Conservation (phyloP, 2,113 vertebrate species). For the Athene cunicularia region DNA sequence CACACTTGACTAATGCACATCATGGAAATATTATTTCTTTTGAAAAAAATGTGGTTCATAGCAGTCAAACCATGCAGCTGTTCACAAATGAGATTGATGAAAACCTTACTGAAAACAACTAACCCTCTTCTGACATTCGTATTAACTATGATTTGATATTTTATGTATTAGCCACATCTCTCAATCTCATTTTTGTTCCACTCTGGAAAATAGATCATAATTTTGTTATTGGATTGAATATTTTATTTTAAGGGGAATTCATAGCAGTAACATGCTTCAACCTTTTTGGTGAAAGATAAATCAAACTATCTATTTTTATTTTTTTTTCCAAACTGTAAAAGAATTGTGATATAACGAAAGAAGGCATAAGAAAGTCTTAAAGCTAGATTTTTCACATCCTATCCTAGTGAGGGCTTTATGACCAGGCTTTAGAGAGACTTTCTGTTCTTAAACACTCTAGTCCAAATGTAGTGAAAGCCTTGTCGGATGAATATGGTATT, state of each 20-base stretch:
- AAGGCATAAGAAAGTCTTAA: not conserved
- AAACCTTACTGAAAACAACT: not conserved
- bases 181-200: not conserved
- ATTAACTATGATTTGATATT: not conserved
- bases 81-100: not conserved
- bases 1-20: not conserved
- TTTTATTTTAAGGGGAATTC: not conserved
- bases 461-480: not conserved
- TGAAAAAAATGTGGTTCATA: not conserved
- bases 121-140: not conserved
- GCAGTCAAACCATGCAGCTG: not conserved
- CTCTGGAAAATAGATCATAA: not conserved
- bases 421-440: not conserved
- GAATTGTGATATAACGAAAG: not conserved
- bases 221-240: not conserved
- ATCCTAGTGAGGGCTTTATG: not conserved
- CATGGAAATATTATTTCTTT: not conserved
- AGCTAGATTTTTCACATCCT: not conserved
- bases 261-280: not conserved
- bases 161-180: not conserved
- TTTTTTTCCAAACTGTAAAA: not conserved
- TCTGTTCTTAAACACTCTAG: not conserved
- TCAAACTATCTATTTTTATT: not conserved
- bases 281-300: not conserved
- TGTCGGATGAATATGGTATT: no score